Conservation (phyloP, 1,140 invertebrate species). For the Procambarus virginalis region DNA sequence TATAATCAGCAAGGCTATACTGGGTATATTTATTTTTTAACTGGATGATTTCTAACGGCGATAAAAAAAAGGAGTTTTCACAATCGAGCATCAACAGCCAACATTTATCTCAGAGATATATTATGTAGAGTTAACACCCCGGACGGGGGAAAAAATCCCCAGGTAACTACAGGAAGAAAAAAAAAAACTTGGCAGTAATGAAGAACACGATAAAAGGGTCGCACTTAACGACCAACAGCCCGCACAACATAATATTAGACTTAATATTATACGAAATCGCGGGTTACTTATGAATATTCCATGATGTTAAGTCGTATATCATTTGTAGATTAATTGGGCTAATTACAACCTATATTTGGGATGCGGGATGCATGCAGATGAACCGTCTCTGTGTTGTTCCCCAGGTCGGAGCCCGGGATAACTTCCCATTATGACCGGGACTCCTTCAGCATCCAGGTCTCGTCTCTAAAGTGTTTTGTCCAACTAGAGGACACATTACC, state of each 20-base stretch:
- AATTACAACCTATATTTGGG: slow-evolving; percentile 68
- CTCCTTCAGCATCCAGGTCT: no score
- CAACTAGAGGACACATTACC: no score
- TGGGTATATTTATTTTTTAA: slow-evolving; percentile 27
- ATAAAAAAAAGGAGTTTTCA: slow-evolving; percentile 30
- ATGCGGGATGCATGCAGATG: slow-evolving; percentile 57
- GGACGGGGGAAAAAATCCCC: neutral
- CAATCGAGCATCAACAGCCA: slow-evolving; percentile 29
- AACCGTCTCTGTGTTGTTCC: neutral
- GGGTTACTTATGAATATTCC: slow-evolving; percentile 64
- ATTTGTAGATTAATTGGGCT: slow-evolving; percentile 67
- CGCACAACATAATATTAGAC: slow-evolving; percentile 47
- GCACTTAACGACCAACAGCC: slow-evolving; percentile 34
- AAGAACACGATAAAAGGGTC: neutral
- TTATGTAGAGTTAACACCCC: slow-evolving; percentile 27
- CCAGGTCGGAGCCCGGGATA: neutral
- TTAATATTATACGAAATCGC: slow-evolving; percentile 63
- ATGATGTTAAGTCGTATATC: slow-evolving; percentile 61
- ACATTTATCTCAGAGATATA: slow-evolving; percentile 49
- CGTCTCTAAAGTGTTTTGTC: no score
- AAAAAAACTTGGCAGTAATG: neutral
- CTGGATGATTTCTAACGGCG: slow-evolving; percentile 29
- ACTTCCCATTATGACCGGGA: neutral
- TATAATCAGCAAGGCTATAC: neutral
- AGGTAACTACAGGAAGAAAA: no score